Evolutionary conservation across 1,140 invertebrate species (phyloP).

Genomic region (Rhynchophorus ferrugineus): DNA sequence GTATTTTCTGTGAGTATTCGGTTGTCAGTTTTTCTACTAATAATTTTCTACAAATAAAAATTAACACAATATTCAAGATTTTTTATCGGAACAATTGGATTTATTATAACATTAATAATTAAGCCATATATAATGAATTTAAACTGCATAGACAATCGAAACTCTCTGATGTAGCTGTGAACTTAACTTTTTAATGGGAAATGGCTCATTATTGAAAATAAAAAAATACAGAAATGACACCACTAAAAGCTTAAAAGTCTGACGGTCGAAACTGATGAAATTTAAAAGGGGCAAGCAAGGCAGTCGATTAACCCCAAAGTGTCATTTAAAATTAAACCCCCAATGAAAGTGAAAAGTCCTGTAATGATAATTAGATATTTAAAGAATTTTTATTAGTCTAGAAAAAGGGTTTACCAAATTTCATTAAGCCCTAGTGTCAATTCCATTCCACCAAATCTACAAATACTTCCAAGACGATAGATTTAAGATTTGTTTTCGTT

Average conservation of each 20-base stretch:
- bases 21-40: too few species aligned
- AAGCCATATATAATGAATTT: too few species aligned
- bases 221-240: conserved; percentile 15
- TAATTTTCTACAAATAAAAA: too few species aligned
- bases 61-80: too few species aligned
- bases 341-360: conserved; percentile 27
- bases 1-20: too few species aligned
- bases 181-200: neutral
- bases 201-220: neutral
- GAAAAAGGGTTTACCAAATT: conserved; percentile 20
- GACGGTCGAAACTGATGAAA: conserved; percentile 19
- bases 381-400: conserved; percentile 26
- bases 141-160: too few species aligned
- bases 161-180: too few species aligned
- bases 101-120: too few species aligned
- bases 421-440: conserved; percentile 20
- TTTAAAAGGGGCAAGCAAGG: conserved; percentile 23
- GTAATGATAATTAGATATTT: conserved; percentile 27
- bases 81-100: too few species aligned
- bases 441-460: conserved; percentile 9
- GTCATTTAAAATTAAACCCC: conserved; percentile 26
- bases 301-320: conserved; percentile 25
- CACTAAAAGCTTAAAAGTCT: conserved; percentile 21
- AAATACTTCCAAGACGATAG: conserved; percentile 1
- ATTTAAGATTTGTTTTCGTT: neutral